Evolutionary conservation across 1,140 invertebrate genomes (phyloP), one percentile per base, ranked within the genome.

Genomic region (Meteorus sp.): DNA sequence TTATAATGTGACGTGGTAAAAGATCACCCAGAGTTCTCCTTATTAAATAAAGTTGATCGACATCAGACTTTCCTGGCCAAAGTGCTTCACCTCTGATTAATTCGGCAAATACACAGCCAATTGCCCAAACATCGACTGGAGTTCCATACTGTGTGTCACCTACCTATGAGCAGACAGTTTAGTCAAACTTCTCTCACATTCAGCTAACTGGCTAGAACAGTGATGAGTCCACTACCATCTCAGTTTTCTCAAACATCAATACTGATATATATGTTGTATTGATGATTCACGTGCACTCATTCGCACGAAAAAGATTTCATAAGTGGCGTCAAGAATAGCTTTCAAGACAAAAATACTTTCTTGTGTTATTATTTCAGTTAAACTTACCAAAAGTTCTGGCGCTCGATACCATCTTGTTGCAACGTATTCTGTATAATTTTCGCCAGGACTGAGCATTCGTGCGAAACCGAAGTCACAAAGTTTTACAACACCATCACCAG

Each of bases 391-490:
- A 7, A 99, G 82, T 80, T 99, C 97, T 0, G 95, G 96, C 11
- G 95, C 92, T 53, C 97, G 83, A 78, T 99, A 99, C 97, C 97
- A 99, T 20, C 97, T 83, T 4, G 97, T 99, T 1, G 97, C 97
- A 43, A 99, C 97, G 78, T 99, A 99, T 78, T 99, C 97, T 51
- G 97, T 99, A 74, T 98, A 99, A 76, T 97, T 95, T 83, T 98
- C 97, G 5, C 94, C 95, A 0, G 95, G 93, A 77, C 95, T 98
- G 62, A 99, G 85, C 84, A 97, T 92, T 67, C 97, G 85, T 0
- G 97, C 97, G 79, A 99, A 99, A 20, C 97, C 97, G 80, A 99
- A 99, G 76, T 99, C 97, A 71, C 96, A 99, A 0, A 99, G 82
- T 81, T 99, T 99, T 13, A 99, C 94, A 22, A 97, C 88, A 0